These are phyloP conservation scores for Chaunax sp. DNA, from an alignment of 2,797 vertebrate species.

Conservation along the genomic window DNA sequence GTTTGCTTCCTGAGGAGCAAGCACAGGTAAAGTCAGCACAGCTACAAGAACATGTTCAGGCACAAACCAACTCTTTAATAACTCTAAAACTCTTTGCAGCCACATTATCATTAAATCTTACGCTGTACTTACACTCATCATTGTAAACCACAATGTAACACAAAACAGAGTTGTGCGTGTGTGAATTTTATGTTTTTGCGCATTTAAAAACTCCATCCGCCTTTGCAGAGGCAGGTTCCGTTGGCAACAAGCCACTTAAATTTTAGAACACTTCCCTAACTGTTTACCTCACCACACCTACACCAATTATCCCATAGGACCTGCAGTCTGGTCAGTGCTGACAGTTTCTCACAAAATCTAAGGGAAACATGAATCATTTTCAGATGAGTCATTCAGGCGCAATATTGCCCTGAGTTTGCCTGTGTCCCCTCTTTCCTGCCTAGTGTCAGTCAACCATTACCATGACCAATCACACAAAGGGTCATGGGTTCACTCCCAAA, in stretches of 20 bases:
- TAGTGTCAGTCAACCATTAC: constrained; percentile 42
- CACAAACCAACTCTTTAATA: constrained; percentile 58
- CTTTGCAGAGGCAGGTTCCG: constrained; percentile 40
- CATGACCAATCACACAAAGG: constrained; percentile 65
- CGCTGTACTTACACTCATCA: constrained; percentile 41
- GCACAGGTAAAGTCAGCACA: constrained; percentile 46
- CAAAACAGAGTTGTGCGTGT: constrained; percentile 29
- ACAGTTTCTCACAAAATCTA: constrained; percentile 33
- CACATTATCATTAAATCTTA: constrained; percentile 56
- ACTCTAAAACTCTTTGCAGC: constrained; percentile 31
- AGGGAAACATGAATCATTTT: constrained; percentile 29
- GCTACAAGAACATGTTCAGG: constrained; percentile 54
- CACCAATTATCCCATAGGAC: constrained; percentile 55
- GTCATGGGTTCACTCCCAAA: constrained; percentile 59
- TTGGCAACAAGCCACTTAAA: constrained; percentile 66
- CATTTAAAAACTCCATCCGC: constrained; percentile 26
- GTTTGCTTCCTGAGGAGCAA: constrained; percentile 31
- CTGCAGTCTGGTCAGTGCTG: constrained; percentile 35
- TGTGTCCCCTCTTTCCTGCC: constrained; percentile 23
- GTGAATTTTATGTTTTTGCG: constrained; percentile 23
- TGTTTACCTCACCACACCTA: constrained; percentile 71
- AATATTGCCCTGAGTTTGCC: constrained; percentile 23
- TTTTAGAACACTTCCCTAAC: constrained; percentile 52
- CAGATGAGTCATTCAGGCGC: constrained; percentile 57
- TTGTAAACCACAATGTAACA: constrained; percentile 32